These are phyloP conservation scores for Orthonevra nobilis DNA, from an alignment of 2,888 invertebrate genomes.

Conservation along the genomic window DNA sequence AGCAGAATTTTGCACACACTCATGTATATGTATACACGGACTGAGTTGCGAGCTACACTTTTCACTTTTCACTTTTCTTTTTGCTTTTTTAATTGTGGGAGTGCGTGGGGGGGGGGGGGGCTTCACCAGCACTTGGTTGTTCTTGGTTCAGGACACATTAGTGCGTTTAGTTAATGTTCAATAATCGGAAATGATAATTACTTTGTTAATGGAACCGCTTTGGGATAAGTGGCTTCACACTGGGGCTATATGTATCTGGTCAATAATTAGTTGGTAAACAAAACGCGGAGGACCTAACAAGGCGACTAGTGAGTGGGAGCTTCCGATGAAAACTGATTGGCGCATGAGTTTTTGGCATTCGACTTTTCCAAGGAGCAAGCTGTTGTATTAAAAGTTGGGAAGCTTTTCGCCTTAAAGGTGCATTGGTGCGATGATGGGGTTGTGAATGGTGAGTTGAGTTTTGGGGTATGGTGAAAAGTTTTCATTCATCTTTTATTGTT, in stretches of 20 bases:
- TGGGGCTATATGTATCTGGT: background rate
- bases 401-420: conserved; percentile 1
- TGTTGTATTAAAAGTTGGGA: conserved; percentile 8
- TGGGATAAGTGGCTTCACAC: background rate
- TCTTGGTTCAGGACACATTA: background rate
- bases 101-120: conserved; percentile 25
- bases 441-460: conserved; percentile 2
- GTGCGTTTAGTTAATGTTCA: conserved; percentile 3
- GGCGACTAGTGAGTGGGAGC: conserved; percentile 25
- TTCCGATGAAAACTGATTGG: conserved; percentile 52
- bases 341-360: conserved; percentile 37
- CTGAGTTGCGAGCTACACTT: conserved; percentile 1
- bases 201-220: background rate
- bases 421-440: background rate
- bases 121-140: conserved; percentile 1
- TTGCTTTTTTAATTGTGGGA: too few relatives aligned
- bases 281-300: conserved; percentile 6
- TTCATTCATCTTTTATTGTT: conserved; percentile 34
- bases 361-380: conserved; percentile 29
- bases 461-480: conserved; percentile 27
- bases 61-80: conserved; percentile 44
- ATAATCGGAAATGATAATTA: too few relatives aligned
- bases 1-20: conserved; percentile 20
- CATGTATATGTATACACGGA: conserved; percentile 2
- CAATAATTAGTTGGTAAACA: conserved; percentile 47